A percentile compares a stretch with the other conserved stretches of the same genome.
These are phyloP conservation scores for Calliopum simillimum DNA, from an alignment of 2,888 invertebrate species.

Conservation along the genomic window DNA sequence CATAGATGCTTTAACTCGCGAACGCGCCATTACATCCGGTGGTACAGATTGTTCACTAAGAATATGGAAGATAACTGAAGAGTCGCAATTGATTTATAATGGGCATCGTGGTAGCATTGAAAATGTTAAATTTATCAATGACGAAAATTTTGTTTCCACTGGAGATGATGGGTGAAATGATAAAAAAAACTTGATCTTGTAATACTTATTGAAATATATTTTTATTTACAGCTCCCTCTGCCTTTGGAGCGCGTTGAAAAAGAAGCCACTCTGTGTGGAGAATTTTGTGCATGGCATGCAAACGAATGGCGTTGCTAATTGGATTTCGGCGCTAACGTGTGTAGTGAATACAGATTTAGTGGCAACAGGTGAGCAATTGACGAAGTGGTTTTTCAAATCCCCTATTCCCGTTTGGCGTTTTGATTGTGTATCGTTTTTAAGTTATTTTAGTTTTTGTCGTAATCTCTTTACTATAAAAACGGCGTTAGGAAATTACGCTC, in stretches of 20 bases:
- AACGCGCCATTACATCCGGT: slow-evolving; percentile 89
- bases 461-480: too few species aligned
- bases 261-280: slow-evolving; percentile 83
- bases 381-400: neutral
- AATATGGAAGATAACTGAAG: slow-evolving; percentile 97
- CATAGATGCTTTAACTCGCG: slow-evolving; percentile 88
- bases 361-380: slow-evolving; percentile 76
- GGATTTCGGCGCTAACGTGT: slow-evolving; percentile 88
- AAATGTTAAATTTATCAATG: slow-evolving; percentile 89
- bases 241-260: slow-evolving; percentile 86
- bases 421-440: neutral
- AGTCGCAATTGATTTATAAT: slow-evolving; percentile 95
- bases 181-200: neutral
- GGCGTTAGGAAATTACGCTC: too few species aligned
- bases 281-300: slow-evolving; percentile 80
- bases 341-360: slow-evolving; percentile 88
- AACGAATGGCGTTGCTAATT: slow-evolving; percentile 78
- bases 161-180: slow-evolving; percentile 85
- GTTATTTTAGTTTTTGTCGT: too few species aligned
- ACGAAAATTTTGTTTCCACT: slow-evolving; percentile 92
- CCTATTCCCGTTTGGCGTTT: too few species aligned
- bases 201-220: neutral
- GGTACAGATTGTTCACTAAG: slow-evolving; percentile 88
- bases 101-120: slow-evolving; percentile 88
- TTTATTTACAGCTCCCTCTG: slow-evolving; percentile 71